A percentile compares a stretch with the other conserved stretches of the same genome.
Conservation (phyloP, 2,888 invertebrate genomes). For the Alloplasta piceator region DNA sequence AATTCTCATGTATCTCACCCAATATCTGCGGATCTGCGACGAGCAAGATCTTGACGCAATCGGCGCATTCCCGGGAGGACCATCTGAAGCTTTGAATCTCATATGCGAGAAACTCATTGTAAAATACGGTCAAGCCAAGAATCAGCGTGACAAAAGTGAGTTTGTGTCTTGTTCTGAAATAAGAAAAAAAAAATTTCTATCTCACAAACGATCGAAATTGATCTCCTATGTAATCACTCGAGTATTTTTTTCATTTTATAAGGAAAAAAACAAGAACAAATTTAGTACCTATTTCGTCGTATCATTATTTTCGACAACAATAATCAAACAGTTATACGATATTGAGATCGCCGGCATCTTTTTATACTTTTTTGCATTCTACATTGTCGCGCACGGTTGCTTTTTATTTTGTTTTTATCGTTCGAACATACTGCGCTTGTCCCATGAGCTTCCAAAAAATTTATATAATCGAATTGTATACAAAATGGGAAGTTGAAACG, state of each 20-base stretch:
- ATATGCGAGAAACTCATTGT: slow-evolving; percentile 86
- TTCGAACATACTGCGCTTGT: slow-evolving; percentile 26
- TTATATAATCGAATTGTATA: no score
- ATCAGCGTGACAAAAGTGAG: slow-evolving; percentile 69
- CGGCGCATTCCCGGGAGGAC: slow-evolving; percentile 80
- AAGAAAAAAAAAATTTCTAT: slow-evolving; percentile 4
- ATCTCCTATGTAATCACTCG: neutral
- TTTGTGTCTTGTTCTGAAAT: slow-evolving; percentile 74
- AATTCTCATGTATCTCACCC: slow-evolving; percentile 90
- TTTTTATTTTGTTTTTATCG: slow-evolving; percentile 21
- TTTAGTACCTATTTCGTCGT: slow-evolving; percentile 59
- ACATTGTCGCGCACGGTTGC: slow-evolving; percentile 13
- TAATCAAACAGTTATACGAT: slow-evolving; percentile 31
- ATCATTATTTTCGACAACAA: slow-evolving; percentile 53
- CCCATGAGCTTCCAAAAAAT: slow-evolving; percentile 8
- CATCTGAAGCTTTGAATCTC: slow-evolving; percentile 84
- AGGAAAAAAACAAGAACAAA: slow-evolving; percentile 5
- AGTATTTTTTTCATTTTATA: neutral
- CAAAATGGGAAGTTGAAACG: no score
- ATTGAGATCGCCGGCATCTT: slow-evolving; percentile 37
- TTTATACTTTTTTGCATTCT: slow-evolving; percentile 29
- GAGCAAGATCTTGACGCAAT: slow-evolving; percentile 88
- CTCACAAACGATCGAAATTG: neutral
- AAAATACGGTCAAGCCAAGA: slow-evolving; percentile 79
- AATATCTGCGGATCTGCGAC: slow-evolving; percentile 97